These are phyloP conservation scores for Drosophila pectinifera DNA, from an alignment of 1,140 invertebrate genomes.

Conservation along the genomic window DNA sequence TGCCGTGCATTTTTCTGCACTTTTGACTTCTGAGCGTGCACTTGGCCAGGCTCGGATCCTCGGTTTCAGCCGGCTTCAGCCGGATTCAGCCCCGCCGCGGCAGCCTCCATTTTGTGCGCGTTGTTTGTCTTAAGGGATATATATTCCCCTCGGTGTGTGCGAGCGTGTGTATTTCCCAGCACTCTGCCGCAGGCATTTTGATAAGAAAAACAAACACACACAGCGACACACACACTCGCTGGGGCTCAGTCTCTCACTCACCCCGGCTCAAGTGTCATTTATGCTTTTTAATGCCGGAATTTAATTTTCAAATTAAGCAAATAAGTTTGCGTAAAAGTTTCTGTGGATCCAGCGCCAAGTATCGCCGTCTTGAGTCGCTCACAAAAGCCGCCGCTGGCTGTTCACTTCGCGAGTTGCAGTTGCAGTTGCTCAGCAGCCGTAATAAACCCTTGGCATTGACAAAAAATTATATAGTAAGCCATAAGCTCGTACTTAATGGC, in stretches of 20 bases:
- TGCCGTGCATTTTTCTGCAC: conserved; percentile 82
- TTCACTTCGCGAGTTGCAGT: conserved; percentile 37
- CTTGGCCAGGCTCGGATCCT: conserved; percentile 63
- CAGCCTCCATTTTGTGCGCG: conserved; percentile 61
- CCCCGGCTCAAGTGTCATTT: conserved; percentile 78
- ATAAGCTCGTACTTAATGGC: conserved; percentile 20
- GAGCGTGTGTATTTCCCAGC: conserved; percentile 68
- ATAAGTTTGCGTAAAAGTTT: conserved; percentile 68
- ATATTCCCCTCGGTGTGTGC: conserved; percentile 37
- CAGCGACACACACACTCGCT: conserved; percentile 56
- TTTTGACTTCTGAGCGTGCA: conserved; percentile 81
- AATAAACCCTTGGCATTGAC: conserved; percentile 59
- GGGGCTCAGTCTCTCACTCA: not conserved
- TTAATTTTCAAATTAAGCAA: conserved; percentile 82
- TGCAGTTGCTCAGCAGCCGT: conserved; percentile 5
- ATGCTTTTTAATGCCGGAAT: conserved; percentile 82
- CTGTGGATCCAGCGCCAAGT: conserved; percentile 20
- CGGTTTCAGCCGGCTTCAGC: conserved; percentile 23
- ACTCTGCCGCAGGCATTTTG: conserved; percentile 80
- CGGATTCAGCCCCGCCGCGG: conserved; percentile 15
- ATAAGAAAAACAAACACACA: conserved; percentile 80
- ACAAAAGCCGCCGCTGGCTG: conserved; percentile 26
- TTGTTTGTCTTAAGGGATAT: conserved; percentile 83
- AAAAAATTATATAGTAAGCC: conserved; percentile 32
- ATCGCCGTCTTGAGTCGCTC: conserved; percentile 14